A percentile compares a stretch with the other conserved stretches of the same genome.
Evolutionary conservation across 2,113 vertebrate species (phyloP).

Genomic region (Junco hyemalis): DNA sequence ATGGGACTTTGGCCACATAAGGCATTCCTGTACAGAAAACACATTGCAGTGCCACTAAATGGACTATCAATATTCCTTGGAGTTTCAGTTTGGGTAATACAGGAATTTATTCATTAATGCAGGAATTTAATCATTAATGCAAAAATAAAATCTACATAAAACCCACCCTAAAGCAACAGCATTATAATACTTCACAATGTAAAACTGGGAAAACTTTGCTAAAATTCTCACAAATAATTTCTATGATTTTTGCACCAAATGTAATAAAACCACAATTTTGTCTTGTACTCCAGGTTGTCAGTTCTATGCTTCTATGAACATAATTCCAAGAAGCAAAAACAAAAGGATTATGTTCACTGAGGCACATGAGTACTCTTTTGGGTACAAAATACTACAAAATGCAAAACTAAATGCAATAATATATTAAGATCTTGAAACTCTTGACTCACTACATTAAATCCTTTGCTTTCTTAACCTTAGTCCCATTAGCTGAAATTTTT

Average conservation of each 20-base stretch:
- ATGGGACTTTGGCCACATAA: background rate
- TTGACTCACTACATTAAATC: background rate
- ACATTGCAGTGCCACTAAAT: background rate
- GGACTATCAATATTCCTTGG: background rate
- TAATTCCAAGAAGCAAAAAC: background rate
- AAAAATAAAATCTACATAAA: background rate
- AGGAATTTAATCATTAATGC: background rate
- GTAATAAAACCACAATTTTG: background rate
- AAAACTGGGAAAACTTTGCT: background rate
- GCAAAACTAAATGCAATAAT: background rate
- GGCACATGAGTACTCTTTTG: background rate
- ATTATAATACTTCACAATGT: background rate
- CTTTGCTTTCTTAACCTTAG: background rate
- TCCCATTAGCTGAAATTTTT: background rate
- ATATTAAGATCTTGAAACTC: background rate
- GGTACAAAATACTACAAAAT: background rate
- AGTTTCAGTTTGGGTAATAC: background rate
- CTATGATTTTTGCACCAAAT: background rate
- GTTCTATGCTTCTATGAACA: background rate
- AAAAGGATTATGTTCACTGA: conserved; percentile 14
- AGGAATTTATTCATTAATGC: background rate
- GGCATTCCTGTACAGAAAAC: background rate
- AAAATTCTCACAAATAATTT: background rate
- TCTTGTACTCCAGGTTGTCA: background rate
- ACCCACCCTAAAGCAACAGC: accelerated